Evolutionary conservation across 37 sponge, comb jelly and placozoan species (phyloP).

Genomic region (Petrosia ficiformis): DNA sequence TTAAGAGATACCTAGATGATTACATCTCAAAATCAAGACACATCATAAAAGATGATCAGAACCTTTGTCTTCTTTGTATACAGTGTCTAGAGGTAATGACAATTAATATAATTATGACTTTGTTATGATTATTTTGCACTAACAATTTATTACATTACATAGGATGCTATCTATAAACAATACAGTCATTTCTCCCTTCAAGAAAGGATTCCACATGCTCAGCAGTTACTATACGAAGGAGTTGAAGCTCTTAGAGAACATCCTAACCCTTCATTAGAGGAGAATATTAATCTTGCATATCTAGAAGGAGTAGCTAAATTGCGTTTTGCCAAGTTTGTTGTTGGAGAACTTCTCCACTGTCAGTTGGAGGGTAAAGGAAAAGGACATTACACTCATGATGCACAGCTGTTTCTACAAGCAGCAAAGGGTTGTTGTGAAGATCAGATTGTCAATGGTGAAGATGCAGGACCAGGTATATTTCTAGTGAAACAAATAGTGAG

Average conservation of each 20-base stretch:
- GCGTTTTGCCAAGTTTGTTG: slow-evolving; percentile 41
- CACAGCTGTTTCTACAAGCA: background rate
- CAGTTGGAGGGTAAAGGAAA: background rate
- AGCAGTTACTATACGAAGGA: background rate
- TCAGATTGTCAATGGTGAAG: slow-evolving; percentile 1
- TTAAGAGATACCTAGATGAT: slow-evolving; percentile 30
- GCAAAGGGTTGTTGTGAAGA: slow-evolving; percentile 21
- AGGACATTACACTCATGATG: background rate
- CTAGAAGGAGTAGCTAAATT: slow-evolving; percentile 53
- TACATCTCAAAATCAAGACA: slow-evolving; percentile 34
- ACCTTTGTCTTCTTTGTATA: slow-evolving; percentile 26
- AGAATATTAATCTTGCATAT: slow-evolving; percentile 8
- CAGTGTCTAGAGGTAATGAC: slow-evolving; percentile 58
- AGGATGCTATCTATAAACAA: slow-evolving; percentile 52
- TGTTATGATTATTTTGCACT: background rate
- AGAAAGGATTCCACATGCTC: background rate
- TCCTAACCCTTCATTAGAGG: background rate
- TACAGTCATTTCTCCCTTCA: background rate
- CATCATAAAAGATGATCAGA: slow-evolving; percentile 19
- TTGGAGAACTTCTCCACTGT: slow-evolving; percentile 28
- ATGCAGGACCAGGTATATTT: slow-evolving; percentile 32
- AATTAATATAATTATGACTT: no score
- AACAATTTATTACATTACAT: background rate
- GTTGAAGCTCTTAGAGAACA: background rate
- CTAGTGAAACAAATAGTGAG: slow-evolving; percentile 63